Conservation (phyloP, 2,888 invertebrate species). For the Catocala sponsa region DNA sequence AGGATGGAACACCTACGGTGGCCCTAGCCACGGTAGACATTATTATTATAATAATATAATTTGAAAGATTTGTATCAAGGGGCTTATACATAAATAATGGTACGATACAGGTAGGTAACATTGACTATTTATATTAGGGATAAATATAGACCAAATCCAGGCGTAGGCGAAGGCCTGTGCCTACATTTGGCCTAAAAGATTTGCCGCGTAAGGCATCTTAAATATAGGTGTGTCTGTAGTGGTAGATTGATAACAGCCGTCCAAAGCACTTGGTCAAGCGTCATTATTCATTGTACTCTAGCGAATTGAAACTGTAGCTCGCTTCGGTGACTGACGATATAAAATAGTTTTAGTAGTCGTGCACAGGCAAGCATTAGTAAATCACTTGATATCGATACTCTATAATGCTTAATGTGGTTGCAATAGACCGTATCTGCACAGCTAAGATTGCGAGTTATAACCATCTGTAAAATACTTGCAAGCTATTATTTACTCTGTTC, state of each 20-base stretch:
- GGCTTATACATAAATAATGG: no score
- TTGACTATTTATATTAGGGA: no score
- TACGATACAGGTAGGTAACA: no score
- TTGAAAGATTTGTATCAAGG: no score
- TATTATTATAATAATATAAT: no score
- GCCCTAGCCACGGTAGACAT: no score
- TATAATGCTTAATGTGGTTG: conserved; percentile 59
- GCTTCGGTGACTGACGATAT: conserved; percentile 57
- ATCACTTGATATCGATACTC: conserved; percentile 64
- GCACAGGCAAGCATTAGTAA: conserved; percentile 60
- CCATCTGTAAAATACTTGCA: conserved; percentile 32
- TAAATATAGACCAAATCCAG: no score
- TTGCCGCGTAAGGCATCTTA: no score
- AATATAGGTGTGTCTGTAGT: no score
- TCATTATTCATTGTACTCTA: conserved; percentile 43
- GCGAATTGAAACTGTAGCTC: conserved; percentile 54
- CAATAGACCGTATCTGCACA: conserved; percentile 51
- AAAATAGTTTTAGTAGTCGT: conserved; percentile 44
- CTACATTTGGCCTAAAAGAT: no score
- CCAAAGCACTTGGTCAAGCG: conserved; percentile 4
- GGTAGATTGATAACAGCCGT: conserved; percentile 5
- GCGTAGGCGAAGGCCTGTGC: no score
- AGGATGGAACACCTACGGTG: no score
- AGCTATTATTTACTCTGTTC: conserved; percentile 32
- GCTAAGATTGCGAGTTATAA: conserved; percentile 37